A percentile compares a stretch with the other conserved stretches of the same genome.
These are phyloP conservation scores for Bubo scandiacus DNA, from an alignment of 2,113 vertebrate genomes.

Conservation along the genomic window DNA sequence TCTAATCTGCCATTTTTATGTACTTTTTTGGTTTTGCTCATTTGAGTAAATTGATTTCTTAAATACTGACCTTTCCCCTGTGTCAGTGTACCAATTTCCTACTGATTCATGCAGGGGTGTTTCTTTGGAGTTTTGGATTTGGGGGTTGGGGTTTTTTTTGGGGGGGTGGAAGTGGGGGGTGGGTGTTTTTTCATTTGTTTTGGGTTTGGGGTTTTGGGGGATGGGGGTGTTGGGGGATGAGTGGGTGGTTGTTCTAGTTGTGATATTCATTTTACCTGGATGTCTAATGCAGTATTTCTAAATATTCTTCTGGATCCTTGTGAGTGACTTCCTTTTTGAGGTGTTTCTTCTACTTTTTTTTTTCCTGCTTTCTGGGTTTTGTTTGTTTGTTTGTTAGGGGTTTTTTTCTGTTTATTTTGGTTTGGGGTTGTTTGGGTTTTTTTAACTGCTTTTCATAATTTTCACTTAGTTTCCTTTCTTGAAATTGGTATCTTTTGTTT, in stretches of 20 bases:
- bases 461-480: neutral
- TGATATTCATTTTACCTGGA: neutral
- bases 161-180: neutral
- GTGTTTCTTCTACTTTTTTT: neutral
- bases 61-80: neutral
- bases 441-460: neutral
- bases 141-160: neutral
- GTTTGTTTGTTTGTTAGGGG: neutral
- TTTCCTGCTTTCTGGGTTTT: neutral
- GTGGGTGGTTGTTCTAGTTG: neutral
- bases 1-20: neutral
- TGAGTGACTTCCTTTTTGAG: neutral
- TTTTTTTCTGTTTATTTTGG: neutral
- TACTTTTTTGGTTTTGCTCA: neutral
- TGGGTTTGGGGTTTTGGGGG: rapidly evolving
- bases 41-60: neutral
- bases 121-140: neutral
- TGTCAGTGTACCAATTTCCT: neutral
- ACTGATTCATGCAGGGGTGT: neutral
- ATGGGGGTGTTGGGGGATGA: rapidly evolving
- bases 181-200: neutral
- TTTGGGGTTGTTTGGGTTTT: neutral
- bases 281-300: neutral
- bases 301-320: neutral
- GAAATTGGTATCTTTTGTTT: neutral